Evolutionary conservation across 2,797 vertebrate species (phyloP).

Genomic region (Rhinichthys osculus): DNA sequence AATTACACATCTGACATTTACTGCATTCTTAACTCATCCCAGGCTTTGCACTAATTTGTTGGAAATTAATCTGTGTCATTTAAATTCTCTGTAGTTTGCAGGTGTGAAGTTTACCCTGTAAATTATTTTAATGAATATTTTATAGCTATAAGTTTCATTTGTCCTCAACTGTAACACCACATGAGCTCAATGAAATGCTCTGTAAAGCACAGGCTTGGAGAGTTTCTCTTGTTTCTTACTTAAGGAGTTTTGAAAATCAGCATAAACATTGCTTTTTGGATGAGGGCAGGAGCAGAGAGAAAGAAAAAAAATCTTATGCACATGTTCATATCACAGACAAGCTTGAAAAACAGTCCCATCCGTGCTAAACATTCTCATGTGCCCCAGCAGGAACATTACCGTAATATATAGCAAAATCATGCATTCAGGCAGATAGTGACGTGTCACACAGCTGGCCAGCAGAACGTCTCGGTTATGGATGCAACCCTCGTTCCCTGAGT

Average conservation of each 20-base stretch:
- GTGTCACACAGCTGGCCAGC: conserved; percentile 33
- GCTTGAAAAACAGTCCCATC: conserved; percentile 32
- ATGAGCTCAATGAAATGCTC: conserved; percentile 32
- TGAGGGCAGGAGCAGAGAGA: background rate
- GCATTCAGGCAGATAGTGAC: conserved; percentile 8
- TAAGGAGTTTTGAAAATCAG: conserved; percentile 11
- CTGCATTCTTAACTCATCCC: background rate
- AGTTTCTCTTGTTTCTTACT: background rate
- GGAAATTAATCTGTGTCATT: background rate
- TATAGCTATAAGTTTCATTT: background rate
- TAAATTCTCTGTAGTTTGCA: background rate
- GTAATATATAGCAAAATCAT: conserved; percentile 35
- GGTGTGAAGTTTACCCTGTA: conserved; percentile 15
- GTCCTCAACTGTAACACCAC: conserved; percentile 1
- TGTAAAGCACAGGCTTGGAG: background rate
- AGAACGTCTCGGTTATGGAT: background rate
- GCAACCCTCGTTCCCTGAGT: too few relatives aligned
- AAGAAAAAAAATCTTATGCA: background rate
- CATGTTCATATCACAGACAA: conserved; percentile 37
- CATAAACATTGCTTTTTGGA: background rate
- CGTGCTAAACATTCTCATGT: conserved; percentile 14
- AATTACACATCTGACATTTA: conserved; percentile 5
- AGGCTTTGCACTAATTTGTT: conserved; percentile 5
- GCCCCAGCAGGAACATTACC: background rate
- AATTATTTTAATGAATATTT: background rate